Evolutionary conservation across 2,797 vertebrate genomes (phyloP).

Genomic region (Staurois parvus): DNA sequence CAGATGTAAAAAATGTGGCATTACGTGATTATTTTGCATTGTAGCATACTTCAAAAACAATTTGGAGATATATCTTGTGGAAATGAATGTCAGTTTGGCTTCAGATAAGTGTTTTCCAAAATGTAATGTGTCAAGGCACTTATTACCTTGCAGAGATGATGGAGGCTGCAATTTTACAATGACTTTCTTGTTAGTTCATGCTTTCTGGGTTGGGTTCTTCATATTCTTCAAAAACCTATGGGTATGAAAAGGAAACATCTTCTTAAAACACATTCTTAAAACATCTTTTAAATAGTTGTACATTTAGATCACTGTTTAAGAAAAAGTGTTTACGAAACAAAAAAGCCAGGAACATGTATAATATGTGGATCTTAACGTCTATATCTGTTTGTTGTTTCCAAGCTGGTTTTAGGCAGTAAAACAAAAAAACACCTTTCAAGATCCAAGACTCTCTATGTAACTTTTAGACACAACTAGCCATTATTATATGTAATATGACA

Average conservation of each 20-base stretch:
- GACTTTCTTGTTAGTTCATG: conserved; percentile 22
- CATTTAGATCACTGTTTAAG: background rate
- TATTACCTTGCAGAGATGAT: conserved; percentile 27
- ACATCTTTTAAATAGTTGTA: background rate
- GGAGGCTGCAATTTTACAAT: conserved; percentile 6
- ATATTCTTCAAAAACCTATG: conserved; percentile 12
- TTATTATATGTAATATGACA: too few species aligned
- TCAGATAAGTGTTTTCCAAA: background rate
- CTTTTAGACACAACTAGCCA: too few species aligned
- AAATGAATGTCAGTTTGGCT: background rate
- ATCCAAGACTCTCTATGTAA: too few species aligned
- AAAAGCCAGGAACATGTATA: too few species aligned
- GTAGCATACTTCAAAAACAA: background rate
- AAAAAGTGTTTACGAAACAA: too few species aligned
- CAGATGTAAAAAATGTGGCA: too few species aligned
- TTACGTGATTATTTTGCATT: too few species aligned
- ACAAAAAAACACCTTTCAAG: too few species aligned
- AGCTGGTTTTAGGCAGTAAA: too few species aligned
- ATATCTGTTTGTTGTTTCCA: too few species aligned
- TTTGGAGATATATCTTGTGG: background rate
- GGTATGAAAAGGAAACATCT: background rate
- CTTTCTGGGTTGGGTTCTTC: conserved; percentile 13
- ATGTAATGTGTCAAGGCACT: background rate
- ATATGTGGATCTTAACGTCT: too few species aligned
- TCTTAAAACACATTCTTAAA: too few species aligned